Evolutionary conservation across 2,797 vertebrate species (phyloP), one percentile per base, ranked within the genome.

Genomic region (Alca torda): DNA sequence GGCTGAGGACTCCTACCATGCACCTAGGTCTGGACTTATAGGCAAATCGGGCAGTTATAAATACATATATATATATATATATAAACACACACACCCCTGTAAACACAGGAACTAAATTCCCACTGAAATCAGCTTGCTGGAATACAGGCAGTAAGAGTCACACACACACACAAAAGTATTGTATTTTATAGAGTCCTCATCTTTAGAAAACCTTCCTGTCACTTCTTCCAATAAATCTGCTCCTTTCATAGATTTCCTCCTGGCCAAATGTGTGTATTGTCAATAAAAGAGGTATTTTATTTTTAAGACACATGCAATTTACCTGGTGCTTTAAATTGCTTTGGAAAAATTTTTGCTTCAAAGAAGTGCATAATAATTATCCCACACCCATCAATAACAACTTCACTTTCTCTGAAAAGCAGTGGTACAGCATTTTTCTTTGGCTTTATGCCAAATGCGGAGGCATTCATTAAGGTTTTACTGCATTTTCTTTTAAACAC

Each of bases 351-450:
- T 56, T 94, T 46, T 83, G 39, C 95, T 95, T 95, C 94, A 96
- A 96, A 95, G 84, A 70, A 80, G 61, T 1, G 0, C 51, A 69
- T 75, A 84, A 76, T 72, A 92, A 95, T 95, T 95, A 93, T 80
- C 33, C 90, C 90, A 94, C 94, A 92, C 76, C 92, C 93, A 79
- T 76, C 50, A 85, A 85, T 87, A 97, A 90, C 61, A 80, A 83
- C 64, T 90, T 95, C 35, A 65, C 54, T 92, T 95, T 95, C 86
- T 90, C 68, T 41, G 61, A 87, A 96, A 96, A 95, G 57, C 41
- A 75, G 35, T 48, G 51, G 33, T 77, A 67, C 65, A 92, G 46
- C 84, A 86, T 91, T 95, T 96, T 96, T 85, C 41, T 72, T 78
- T 95, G 94, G 87, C 82, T 81, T 85, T 48, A 23, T 51, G 68